These are phyloP conservation scores for Percopsis omiscomaycus DNA, from an alignment of 2,797 vertebrate genomes.

Conservation along the genomic window DNA sequence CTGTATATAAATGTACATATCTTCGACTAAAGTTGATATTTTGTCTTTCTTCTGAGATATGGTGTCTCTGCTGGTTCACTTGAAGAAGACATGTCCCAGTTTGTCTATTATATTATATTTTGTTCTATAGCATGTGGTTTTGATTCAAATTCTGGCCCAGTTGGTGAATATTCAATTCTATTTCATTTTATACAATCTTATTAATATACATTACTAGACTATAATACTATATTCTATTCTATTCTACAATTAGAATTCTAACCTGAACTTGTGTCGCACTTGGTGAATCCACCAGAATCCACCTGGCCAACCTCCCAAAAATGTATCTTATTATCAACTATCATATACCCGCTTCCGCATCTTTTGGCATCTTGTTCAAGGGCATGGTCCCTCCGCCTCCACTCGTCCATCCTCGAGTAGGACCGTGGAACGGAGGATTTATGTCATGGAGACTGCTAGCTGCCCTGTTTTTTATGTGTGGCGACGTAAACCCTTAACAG, in stretches of 20 bases:
- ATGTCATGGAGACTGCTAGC: constrained; percentile 47
- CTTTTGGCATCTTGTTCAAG: constrained; percentile 21
- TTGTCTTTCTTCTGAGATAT: too few species aligned
- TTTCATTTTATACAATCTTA: too few species aligned
- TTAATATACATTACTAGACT: too few species aligned
- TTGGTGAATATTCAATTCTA: too few species aligned
- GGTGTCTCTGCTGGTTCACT: constrained; percentile 31
- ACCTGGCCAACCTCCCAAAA: not conserved
- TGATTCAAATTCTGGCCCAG: too few species aligned
- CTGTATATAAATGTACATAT: too few species aligned
- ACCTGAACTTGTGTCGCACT: too few species aligned
- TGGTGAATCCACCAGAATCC: constrained; percentile 8
- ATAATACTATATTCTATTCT: too few species aligned
- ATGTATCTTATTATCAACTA: constrained; percentile 57
- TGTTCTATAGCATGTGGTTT: too few species aligned
- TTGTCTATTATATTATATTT: too few species aligned
- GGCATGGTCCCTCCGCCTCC: constrained; percentile 42
- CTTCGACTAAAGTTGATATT: too few species aligned
- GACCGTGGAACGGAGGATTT: constrained; percentile 49
- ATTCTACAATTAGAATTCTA: too few species aligned
- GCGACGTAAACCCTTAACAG: constrained; percentile 66
- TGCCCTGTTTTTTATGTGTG: constrained; percentile 59
- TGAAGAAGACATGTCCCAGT: constrained; percentile 31
- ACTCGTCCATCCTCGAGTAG: constrained; percentile 24
- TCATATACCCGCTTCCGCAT: constrained; percentile 39